phyloP scores from a whole-genome alignment of 2,888 invertebrate genomes.

The Clitarchus hookeri region DNA sequence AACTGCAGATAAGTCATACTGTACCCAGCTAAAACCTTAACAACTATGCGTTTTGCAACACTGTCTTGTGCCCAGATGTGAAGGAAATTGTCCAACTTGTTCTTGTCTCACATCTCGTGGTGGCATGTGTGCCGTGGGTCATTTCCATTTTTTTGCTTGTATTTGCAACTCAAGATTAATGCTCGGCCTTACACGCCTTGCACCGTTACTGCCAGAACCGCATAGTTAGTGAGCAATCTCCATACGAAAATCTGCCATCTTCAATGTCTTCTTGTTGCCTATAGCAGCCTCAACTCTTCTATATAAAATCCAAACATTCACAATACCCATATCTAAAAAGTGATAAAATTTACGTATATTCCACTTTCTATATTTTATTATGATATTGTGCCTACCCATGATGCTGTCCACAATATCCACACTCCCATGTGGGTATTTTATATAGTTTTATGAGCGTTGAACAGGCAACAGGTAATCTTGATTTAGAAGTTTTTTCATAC shows the following conservation, averaged over 20 bases:
- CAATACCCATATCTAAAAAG: conserved; percentile 30
- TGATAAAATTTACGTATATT: conserved; percentile 37
- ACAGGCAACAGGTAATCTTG: conserved; percentile 16
- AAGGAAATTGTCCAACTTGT: conserved; percentile 15
- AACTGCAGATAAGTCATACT: not conserved
- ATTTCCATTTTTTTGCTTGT: conserved; percentile 22
- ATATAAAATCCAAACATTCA: not conserved
- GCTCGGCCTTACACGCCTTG: conserved; percentile 11
- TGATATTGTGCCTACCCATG: not conserved
- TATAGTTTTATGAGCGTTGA: conserved; percentile 15
- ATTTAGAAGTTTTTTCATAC: not conserved
- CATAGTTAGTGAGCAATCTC: conserved; percentile 20
- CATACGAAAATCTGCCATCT: conserved; percentile 23
- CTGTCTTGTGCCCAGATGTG: conserved; percentile 20
- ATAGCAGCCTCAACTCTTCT: conserved; percentile 15
- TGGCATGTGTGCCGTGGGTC: conserved; percentile 16
- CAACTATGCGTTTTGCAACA: conserved; percentile 27
- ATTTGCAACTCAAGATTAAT: conserved; percentile 6
- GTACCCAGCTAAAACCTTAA: conserved; percentile 17
- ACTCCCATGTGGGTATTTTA: conserved; percentile 2
- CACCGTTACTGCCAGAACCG: conserved; percentile 5
- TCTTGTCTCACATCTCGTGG: conserved; percentile 30
- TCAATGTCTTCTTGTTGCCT: not conserved
- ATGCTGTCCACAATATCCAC: conserved; percentile 20
- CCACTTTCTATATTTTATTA: conserved; percentile 22